phyloP scores from a whole-genome alignment of 2,113 vertebrate species.

The Pelecanus crispus region DNA sequence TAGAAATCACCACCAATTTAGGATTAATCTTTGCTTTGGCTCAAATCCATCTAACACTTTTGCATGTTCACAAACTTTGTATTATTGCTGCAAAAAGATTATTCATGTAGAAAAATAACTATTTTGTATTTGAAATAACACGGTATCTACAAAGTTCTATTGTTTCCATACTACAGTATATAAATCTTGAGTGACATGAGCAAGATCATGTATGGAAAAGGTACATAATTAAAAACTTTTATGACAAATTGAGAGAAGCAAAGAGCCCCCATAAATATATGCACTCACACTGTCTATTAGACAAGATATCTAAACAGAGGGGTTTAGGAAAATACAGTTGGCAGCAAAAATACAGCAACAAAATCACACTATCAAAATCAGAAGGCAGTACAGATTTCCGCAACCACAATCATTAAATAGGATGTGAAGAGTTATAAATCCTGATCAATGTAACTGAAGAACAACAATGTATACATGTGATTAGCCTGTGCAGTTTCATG shows the following conservation, averaged over 20 bases:
- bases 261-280: not conserved
- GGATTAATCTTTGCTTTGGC: not conserved
- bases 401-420: not conserved
- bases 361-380: not conserved
- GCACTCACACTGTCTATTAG: not conserved
- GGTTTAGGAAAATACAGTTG: not conserved
- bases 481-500: not conserved
- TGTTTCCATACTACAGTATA: not conserved
- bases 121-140: not conserved
- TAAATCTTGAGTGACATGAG: not conserved
- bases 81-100: not conserved
- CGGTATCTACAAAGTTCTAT: not conserved
- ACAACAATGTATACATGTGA: accelerated
- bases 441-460: not conserved
- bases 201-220: not conserved
- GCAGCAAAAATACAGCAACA: not conserved
- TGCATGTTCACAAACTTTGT: not conserved
- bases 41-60: not conserved
- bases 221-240: not conserved
- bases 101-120: not conserved
- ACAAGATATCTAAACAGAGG: not conserved
- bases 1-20: not conserved
- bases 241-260: not conserved
- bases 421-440: not conserved
- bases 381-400: not conserved